phyloP scores from a whole-genome alignment of 2,113 vertebrate species.

The Galemys pyrenaicus region DNA sequence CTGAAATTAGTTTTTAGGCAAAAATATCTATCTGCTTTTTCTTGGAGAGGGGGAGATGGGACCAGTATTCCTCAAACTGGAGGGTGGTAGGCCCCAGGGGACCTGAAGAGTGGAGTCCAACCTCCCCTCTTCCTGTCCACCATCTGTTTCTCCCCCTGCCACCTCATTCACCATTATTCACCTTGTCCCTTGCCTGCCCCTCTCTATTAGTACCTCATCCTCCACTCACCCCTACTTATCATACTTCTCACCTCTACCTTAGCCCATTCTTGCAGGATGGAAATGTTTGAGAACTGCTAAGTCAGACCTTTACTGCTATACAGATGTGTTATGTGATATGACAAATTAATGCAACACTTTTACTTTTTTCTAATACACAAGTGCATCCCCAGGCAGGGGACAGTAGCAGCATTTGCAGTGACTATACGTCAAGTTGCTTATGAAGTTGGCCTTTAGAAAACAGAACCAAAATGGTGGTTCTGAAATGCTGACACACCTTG shows the following conservation, averaged over 20 bases:
- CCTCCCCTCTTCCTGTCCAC: conserved; percentile 65
- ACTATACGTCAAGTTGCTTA: conserved; percentile 21
- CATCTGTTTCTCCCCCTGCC: conserved; percentile 48
- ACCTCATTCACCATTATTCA: conserved; percentile 74
- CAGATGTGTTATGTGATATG: conserved; percentile 45
- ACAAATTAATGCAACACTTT: conserved; percentile 39
- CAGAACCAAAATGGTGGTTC: neutral
- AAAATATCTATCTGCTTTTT: conserved; percentile 47
- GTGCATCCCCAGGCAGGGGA: conserved; percentile 37
- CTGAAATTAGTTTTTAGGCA: conserved; percentile 48
- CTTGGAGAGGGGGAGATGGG: conserved; percentile 47
- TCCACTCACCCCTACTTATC: conserved; percentile 77
- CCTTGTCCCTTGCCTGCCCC: conserved; percentile 76
- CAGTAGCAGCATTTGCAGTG: conserved; percentile 20
- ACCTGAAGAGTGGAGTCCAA: conserved; percentile 55
- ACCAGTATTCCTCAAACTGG: conserved; percentile 41
- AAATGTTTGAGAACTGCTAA: conserved; percentile 59
- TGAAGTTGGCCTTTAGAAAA: conserved; percentile 62
- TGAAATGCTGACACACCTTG: conserved; percentile 46
- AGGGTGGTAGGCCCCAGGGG: conserved; percentile 44
- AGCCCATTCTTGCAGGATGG: conserved; percentile 70
- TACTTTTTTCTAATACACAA: neutral
- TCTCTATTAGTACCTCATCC: conserved; percentile 76
- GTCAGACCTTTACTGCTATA: conserved; percentile 61
- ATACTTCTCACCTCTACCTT: conserved; percentile 76